Conservation (phyloP, 2,888 invertebrate species). For the Xestia c-nigrum region DNA sequence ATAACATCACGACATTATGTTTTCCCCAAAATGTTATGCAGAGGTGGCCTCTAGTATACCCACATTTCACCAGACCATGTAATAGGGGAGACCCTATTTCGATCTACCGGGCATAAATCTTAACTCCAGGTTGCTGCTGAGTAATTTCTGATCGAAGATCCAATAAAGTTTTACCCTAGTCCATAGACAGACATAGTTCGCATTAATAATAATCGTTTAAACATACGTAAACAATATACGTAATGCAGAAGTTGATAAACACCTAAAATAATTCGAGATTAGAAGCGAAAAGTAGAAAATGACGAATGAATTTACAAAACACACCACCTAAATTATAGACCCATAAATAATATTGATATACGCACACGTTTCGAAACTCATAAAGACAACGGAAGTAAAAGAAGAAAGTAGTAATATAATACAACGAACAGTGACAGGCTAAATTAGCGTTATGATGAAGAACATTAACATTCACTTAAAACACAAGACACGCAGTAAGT, state of each 20-base stretch:
- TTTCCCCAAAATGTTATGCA: background rate
- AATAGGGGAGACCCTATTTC: background rate
- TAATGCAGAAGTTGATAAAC: background rate
- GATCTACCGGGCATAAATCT: background rate
- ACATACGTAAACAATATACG: background rate
- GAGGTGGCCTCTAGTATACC: background rate
- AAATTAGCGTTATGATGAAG: constrained; percentile 80
- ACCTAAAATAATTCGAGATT: background rate
- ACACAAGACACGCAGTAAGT: constrained; percentile 65
- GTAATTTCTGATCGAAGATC: background rate
- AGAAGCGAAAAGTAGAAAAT: background rate
- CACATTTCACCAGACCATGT: background rate
- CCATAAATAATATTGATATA: constrained; percentile 32
- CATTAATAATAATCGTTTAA: background rate
- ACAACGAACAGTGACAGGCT: constrained; percentile 70
- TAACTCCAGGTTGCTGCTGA: background rate
- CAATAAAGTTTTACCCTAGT: background rate
- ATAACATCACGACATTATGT: background rate
- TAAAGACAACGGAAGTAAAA: constrained; percentile 53
- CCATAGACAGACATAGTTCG: background rate
- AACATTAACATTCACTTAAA: constrained; percentile 80
- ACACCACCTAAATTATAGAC: constrained; percentile 1
- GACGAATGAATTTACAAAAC: constrained; percentile 12
- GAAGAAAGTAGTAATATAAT: constrained; percentile 64
- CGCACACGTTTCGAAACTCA: constrained; percentile 30